phyloP scores from a whole-genome alignment of 2,888 invertebrate species.

The Pristionchus entomophagus region DNA sequence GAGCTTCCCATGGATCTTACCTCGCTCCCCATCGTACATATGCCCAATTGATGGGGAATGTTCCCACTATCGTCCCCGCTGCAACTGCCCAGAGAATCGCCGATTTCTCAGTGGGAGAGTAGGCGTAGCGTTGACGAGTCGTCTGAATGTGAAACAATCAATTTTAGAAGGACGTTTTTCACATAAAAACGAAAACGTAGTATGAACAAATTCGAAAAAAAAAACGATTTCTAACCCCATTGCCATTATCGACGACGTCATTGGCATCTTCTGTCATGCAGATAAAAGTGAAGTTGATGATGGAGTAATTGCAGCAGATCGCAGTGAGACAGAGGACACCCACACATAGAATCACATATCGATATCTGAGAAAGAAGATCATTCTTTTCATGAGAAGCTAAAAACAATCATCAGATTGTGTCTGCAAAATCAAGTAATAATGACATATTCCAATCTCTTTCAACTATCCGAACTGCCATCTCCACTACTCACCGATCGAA shows the following conservation, averaged over 20 bases:
- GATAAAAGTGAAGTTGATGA: slow-evolving; percentile 68
- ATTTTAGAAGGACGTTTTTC: no score
- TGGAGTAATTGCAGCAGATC: slow-evolving; percentile 64
- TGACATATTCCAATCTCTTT: no score
- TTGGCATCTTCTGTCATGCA: slow-evolving; percentile 62
- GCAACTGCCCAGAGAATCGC: slow-evolving; percentile 68
- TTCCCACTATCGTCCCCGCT: slow-evolving; percentile 66
- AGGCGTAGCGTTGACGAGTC: slow-evolving; percentile 59
- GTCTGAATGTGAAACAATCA: slow-evolving; percentile 54
- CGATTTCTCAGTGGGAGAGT: slow-evolving; percentile 62
- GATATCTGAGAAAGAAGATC: slow-evolving; percentile 49
- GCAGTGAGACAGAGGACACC: slow-evolving; percentile 61
- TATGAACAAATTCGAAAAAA: no score
- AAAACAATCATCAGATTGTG: not conserved
- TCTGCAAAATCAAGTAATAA: not conserved
- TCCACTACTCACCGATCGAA: not conserved
- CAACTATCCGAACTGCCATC: no score
- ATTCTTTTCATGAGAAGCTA: not conserved
- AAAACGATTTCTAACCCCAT: slow-evolving; percentile 15
- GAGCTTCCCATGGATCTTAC: slow-evolving; percentile 33
- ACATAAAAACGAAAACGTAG: not conserved
- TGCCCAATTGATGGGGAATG: slow-evolving; percentile 66
- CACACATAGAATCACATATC: slow-evolving; percentile 54
- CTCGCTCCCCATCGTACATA: slow-evolving; percentile 67
- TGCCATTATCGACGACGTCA: slow-evolving; percentile 46